These are phyloP conservation scores for Enteromius fasciolatus DNA, from an alignment of 2,797 vertebrate species.

Conservation along the genomic window DNA sequence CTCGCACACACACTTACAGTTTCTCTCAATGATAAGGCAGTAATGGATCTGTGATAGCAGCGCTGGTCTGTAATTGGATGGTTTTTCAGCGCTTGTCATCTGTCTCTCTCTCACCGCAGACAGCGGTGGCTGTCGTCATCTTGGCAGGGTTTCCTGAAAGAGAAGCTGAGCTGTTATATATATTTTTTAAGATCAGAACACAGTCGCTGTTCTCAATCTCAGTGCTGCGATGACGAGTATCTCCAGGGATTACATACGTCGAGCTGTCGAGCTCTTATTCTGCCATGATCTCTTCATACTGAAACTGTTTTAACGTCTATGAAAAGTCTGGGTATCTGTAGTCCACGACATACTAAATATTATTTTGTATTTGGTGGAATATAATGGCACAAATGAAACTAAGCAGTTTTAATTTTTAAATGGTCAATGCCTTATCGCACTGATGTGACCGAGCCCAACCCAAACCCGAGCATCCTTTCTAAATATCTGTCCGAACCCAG, in stretches of 20 bases:
- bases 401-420: too few species aligned
- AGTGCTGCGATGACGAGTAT: neutral
- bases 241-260: conserved; percentile 8
- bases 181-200: conserved; percentile 24
- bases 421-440: too few species aligned
- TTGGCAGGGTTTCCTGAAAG: conserved; percentile 36
- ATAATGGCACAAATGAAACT: neutral
- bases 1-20: neutral
- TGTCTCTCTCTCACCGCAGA: conserved; percentile 36
- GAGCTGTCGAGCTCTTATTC: neutral
- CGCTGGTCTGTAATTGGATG: conserved; percentile 46
- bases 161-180: conserved; percentile 34
- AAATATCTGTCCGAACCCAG: too few species aligned
- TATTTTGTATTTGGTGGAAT: neutral
- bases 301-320: neutral
- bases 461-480: too few species aligned
- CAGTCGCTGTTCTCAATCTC: neutral
- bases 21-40: conserved; percentile 26
- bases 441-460: too few species aligned
- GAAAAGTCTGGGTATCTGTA: neutral
- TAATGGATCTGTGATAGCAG: conserved; percentile 48
- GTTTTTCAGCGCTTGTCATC: conserved; percentile 42
- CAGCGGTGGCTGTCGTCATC: conserved; percentile 51
- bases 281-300: conserved; percentile 16
- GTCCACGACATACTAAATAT: neutral